These are phyloP conservation scores for Aleiodes leptofemur DNA, from an alignment of 2,888 invertebrate genomes.

Conservation along the genomic window DNA sequence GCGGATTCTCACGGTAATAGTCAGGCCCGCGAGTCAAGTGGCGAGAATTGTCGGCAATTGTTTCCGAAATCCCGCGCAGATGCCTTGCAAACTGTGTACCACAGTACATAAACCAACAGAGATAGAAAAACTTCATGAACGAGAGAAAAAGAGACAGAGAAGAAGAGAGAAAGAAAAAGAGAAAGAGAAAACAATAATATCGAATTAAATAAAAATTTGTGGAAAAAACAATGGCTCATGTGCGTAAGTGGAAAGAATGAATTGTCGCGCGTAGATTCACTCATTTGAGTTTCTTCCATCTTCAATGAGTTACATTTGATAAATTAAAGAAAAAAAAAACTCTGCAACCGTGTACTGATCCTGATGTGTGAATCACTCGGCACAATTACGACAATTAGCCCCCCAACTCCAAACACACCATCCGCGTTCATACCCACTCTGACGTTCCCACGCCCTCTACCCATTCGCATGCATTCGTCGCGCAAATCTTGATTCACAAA, in stretches of 20 bases:
- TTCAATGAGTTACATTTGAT: constrained; percentile 15
- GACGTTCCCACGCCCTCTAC: constrained; percentile 74
- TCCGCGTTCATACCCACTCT: constrained; percentile 66
- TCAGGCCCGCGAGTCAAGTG: constrained; percentile 73
- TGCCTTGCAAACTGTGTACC: constrained; percentile 56
- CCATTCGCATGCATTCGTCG: constrained; percentile 69
- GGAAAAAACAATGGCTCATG: not conserved
- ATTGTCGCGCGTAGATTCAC: constrained; percentile 29
- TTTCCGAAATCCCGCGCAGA: constrained; percentile 76
- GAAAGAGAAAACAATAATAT: not conserved
- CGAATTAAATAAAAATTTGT: too few species aligned
- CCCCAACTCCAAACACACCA: constrained; percentile 55
- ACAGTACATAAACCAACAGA: constrained; percentile 30
- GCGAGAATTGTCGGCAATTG: constrained; percentile 76
- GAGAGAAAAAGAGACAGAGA: constrained; percentile 11
- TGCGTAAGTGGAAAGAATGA: constrained; percentile 22
- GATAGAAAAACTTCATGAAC: constrained; percentile 11
- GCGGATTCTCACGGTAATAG: constrained; percentile 76
- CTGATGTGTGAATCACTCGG: constrained; percentile 76
- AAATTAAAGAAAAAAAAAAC: constrained; percentile 6
- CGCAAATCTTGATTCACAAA: constrained; percentile 70
- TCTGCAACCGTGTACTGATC: constrained; percentile 58
- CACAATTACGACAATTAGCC: constrained; percentile 75
- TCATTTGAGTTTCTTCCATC: constrained; percentile 19
- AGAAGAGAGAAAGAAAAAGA: constrained; percentile 15